Conservation (phyloP, 2,888 invertebrate genomes). For the Anthrax anthrax region DNA sequence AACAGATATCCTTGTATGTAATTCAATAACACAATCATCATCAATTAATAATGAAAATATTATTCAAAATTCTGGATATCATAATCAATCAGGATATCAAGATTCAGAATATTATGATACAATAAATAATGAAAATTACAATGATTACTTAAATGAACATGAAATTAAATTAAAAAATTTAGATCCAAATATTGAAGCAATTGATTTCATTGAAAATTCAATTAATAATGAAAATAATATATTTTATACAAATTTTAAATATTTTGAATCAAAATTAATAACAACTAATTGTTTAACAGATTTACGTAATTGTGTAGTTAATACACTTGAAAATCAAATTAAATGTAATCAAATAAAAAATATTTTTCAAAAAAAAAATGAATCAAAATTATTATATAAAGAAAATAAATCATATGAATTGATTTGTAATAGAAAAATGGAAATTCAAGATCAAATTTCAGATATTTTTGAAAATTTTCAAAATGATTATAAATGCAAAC, state of each 20-base stretch:
- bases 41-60: slow-evolving; percentile 5
- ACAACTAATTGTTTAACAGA: slow-evolving; percentile 1
- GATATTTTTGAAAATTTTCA: background rate
- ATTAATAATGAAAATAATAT: slow-evolving; percentile 4
- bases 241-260: slow-evolving; percentile 10
- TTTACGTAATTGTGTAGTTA: background rate
- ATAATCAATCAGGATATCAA: background rate
- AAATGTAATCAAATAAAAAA: background rate
- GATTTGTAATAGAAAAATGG: no score
- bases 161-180: background rate
- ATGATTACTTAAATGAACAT: background rate
- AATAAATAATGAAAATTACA: background rate
- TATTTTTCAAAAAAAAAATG: no score
- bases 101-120: background rate
- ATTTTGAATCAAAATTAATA: slow-evolving; percentile 4
- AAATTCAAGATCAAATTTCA: background rate
- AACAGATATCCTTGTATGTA: background rate
- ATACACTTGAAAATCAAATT: background rate
- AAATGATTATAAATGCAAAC: background rate
- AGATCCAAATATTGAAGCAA: slow-evolving; percentile 8
- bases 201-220: slow-evolving; percentile 9
- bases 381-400: no score
- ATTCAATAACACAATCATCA: background rate
- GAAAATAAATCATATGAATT: no score
- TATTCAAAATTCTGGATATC: background rate